Conservation (phyloP, 2,888 invertebrate genomes). For the Fragum sueziense region DNA sequence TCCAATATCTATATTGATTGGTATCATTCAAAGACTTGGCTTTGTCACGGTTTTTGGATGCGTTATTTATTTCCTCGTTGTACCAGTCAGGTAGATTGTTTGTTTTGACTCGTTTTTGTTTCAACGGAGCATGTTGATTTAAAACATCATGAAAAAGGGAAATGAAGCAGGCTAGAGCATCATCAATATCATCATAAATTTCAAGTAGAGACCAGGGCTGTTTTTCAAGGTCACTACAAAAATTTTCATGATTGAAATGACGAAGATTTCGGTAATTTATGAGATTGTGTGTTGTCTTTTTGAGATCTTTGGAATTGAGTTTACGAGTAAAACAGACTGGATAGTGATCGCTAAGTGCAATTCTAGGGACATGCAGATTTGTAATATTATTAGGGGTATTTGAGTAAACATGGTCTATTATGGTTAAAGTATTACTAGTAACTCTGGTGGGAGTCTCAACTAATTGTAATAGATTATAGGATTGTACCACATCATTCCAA, state of each 20-base stretch:
- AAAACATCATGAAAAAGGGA: slow-evolving; percentile 4
- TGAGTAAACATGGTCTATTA: background rate
- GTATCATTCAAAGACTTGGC: background rate
- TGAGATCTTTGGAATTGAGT: background rate
- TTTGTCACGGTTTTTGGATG: background rate
- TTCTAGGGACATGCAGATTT: slow-evolving; percentile 12
- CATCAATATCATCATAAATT: slow-evolving; percentile 20
- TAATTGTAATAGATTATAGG: background rate
- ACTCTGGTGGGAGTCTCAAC: slow-evolving; percentile 10
- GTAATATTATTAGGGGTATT: slow-evolving; percentile 20
- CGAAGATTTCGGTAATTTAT: slow-evolving; percentile 18
- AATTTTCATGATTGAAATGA: slow-evolving; percentile 8
- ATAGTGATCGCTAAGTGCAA: slow-evolving; percentile 25
- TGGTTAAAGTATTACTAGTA: background rate
- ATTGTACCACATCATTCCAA: too few relatives aligned
- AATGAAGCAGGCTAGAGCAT: slow-evolving; percentile 21
- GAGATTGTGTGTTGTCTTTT: slow-evolving; percentile 4
- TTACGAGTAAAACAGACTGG: slow-evolving; percentile 23
- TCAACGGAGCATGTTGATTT: slow-evolving; percentile 17
- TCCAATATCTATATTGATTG: slow-evolving; percentile 5
- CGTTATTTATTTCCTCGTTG: background rate
- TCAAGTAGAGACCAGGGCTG: slow-evolving; percentile 18
- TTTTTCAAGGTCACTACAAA: background rate
- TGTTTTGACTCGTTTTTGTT: background rate
- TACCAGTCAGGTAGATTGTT: slow-evolving; percentile 20